A percentile compares a stretch with the other conserved stretches of the same genome.
Evolutionary conservation across 2,113 vertebrate genomes (phyloP).

Genomic region (Muntiacus reevesi): DNA sequence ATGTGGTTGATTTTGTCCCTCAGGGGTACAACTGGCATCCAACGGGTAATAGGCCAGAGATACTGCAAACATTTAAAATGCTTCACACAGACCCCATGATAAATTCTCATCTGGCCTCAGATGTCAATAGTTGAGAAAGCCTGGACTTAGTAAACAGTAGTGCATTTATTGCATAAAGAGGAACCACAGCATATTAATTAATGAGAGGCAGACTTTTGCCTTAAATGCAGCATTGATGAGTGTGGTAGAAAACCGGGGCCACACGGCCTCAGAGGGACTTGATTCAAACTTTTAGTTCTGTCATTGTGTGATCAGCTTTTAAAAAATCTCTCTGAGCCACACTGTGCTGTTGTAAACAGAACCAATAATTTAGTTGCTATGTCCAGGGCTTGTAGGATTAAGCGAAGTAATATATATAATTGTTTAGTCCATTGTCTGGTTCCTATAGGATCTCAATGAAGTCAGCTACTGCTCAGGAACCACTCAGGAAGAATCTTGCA

Average conservation of each 20-base stretch:
- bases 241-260: not conserved
- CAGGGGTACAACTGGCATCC: not conserved
- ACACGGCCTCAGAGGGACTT: not conserved
- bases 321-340: not conserved
- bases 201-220: not conserved
- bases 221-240: not conserved
- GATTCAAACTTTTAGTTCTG: not conserved
- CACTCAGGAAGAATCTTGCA: not conserved
- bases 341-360: not conserved
- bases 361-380: not conserved
- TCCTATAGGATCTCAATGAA: not conserved
- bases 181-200: not conserved
- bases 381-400: not conserved
- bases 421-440: not conserved
- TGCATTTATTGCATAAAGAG: not conserved
- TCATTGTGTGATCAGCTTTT: not conserved
- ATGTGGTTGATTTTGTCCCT: not conserved
- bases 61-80: not conserved
- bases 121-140: not conserved
- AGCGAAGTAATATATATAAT: not conserved
- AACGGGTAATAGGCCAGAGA: not conserved
- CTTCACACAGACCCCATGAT: not conserved
- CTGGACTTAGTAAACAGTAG: not conserved
- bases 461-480: not conserved
- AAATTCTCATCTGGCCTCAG: not conserved